Evolutionary conservation across 2,113 vertebrate species (phyloP).

Genomic region (Alligator mississippiensis): DNA sequence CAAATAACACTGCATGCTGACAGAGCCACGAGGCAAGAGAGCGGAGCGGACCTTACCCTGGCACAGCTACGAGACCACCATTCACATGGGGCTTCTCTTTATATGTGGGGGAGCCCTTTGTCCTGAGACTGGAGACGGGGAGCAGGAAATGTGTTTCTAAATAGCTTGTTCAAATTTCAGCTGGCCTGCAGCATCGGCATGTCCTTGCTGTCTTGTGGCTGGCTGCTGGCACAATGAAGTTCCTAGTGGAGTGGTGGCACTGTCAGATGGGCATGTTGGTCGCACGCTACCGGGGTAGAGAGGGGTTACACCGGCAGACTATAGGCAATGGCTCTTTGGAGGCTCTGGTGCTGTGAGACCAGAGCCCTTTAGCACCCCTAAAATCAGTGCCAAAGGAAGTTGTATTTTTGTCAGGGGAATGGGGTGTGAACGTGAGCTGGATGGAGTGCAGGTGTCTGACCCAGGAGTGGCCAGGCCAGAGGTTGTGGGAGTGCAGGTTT

Average conservation of each 20-base stretch:
- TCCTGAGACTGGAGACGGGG: background rate
- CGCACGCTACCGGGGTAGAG: too few relatives aligned
- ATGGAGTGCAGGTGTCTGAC: background rate
- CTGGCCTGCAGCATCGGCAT: background rate
- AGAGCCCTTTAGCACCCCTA: rapidly evolving
- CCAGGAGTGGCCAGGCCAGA: rapidly evolving
- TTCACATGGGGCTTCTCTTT: rapidly evolving
- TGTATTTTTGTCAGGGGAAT: background rate
- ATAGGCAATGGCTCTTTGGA: background rate
- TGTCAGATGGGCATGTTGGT: background rate
- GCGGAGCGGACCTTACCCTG: background rate
- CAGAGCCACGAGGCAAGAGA: background rate
- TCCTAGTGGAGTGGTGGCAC: background rate
- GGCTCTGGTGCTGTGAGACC: background rate
- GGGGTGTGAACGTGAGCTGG: background rate
- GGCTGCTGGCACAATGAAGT: rapidly evolving
- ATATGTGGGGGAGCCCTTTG: background rate
- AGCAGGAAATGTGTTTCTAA: rapidly evolving
- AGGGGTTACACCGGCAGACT: too few relatives aligned
- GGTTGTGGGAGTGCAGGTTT: background rate
- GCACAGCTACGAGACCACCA: rapidly evolving
- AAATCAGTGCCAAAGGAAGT: background rate
- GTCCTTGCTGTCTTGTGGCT: background rate
- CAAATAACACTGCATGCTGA: background rate
- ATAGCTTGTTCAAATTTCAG: background rate